Conservation (phyloP, 2,113 vertebrate genomes). For the Chloropsis hardwickii region DNA sequence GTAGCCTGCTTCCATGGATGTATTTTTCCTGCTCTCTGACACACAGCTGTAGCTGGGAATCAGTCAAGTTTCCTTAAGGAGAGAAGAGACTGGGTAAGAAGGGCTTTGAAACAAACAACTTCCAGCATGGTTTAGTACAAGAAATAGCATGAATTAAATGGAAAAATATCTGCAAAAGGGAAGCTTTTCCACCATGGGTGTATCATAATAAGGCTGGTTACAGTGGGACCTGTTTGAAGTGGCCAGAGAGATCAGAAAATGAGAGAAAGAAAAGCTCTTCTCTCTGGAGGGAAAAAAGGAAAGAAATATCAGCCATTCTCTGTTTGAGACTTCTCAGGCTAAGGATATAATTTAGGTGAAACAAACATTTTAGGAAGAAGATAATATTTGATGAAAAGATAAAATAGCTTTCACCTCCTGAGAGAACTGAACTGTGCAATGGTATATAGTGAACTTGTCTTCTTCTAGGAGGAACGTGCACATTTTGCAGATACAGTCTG, state of each 20-base stretch:
- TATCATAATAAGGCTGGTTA: not conserved
- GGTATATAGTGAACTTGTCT: not conserved
- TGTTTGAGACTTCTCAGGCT: not conserved
- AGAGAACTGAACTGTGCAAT: not conserved
- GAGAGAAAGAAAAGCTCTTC: not conserved
- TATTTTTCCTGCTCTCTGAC: not conserved
- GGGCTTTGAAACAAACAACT: not conserved
- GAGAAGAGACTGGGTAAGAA: not conserved
- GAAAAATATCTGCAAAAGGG: not conserved
- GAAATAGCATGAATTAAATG: not conserved
- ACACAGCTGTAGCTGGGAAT: not conserved
- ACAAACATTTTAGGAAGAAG: conserved; percentile 25
- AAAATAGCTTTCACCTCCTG: conserved; percentile 4
- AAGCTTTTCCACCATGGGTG: not conserved
- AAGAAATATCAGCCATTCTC: not conserved
- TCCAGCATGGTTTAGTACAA: not conserved
- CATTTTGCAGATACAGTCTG: not conserved
- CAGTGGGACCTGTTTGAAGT: not conserved
- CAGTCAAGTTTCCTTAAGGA: not conserved
- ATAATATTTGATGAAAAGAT: conserved; percentile 27
- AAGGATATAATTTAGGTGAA: not conserved
- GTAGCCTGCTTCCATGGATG: not conserved
- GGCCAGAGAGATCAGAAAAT: not conserved
- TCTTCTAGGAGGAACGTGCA: not conserved
- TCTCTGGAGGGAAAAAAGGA: not conserved